phyloP scores from a whole-genome alignment of 2,797 vertebrate species.

The Bradypodion pumilum region DNA sequence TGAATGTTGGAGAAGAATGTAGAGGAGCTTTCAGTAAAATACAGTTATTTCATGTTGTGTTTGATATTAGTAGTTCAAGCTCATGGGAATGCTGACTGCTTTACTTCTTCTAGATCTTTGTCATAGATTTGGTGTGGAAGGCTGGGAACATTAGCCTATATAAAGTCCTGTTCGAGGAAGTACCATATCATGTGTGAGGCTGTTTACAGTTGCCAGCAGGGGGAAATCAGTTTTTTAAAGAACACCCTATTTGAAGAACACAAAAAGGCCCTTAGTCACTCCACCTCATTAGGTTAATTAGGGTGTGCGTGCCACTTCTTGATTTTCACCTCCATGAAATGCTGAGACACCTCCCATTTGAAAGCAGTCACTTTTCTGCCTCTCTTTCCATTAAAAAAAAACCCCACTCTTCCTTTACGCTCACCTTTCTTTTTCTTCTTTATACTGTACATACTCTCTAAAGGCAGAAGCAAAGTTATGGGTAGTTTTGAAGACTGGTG shows the following conservation, averaged over 20 bases:
- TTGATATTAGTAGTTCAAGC: neutral
- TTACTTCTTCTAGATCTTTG: neutral
- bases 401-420: neutral
- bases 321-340: neutral
- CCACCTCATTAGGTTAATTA: neutral
- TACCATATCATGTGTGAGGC: neutral
- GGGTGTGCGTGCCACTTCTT: neutral
- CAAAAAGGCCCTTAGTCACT: neutral
- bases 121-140: too few species aligned
- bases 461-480: neutral
- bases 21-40: neutral
- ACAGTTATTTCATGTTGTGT: neutral
- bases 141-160: neutral
- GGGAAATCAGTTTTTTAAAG: neutral
- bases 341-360: neutral
- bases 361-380: neutral
- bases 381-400: neutral
- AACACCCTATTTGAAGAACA: neutral
- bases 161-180: neutral
- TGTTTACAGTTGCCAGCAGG: neutral
- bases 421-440: neutral
- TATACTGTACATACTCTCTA: neutral
- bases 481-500: neutral
- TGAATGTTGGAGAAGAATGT: neutral
- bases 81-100: too few species aligned